phyloP scores from a whole-genome alignment of 2,113 vertebrate species.

The Marmota monax region DNA sequence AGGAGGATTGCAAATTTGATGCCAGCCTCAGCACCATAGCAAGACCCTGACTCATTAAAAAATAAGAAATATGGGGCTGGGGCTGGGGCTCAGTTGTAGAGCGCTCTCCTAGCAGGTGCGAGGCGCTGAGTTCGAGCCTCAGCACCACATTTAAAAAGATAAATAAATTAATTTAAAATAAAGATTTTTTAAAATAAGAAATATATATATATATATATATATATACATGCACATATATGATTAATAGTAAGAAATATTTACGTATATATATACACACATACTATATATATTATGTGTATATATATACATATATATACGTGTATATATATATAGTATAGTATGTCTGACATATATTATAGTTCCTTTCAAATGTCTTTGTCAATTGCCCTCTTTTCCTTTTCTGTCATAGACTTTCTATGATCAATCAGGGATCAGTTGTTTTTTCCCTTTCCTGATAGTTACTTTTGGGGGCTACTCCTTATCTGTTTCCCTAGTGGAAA shows the following conservation, averaged over 20 bases:
- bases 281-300: too few species aligned
- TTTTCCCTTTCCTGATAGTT: not conserved
- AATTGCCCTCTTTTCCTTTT: not conserved
- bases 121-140: too few species aligned
- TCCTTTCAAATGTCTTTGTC: not conserved
- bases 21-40: not conserved
- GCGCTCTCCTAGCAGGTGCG: too few species aligned
- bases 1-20: not conserved
- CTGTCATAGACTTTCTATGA: not conserved
- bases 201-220: too few species aligned
- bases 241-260: too few species aligned
- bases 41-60: not conserved
- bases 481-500: conserved; percentile 90
- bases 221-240: too few species aligned
- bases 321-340: not conserved
- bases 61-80: not conserved
- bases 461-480: not conserved
- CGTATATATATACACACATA: too few species aligned
- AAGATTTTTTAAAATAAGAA: too few species aligned
- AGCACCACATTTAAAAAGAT: too few species aligned
- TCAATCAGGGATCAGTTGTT: not conserved
- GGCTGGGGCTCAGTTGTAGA: too few species aligned
- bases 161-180: too few species aligned
- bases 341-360: not conserved
- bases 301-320: too few species aligned